A percentile compares a stretch with the other conserved stretches of the same genome.
Conservation (phyloP, 2,888 invertebrate species). For the Lissonota sp. region DNA sequence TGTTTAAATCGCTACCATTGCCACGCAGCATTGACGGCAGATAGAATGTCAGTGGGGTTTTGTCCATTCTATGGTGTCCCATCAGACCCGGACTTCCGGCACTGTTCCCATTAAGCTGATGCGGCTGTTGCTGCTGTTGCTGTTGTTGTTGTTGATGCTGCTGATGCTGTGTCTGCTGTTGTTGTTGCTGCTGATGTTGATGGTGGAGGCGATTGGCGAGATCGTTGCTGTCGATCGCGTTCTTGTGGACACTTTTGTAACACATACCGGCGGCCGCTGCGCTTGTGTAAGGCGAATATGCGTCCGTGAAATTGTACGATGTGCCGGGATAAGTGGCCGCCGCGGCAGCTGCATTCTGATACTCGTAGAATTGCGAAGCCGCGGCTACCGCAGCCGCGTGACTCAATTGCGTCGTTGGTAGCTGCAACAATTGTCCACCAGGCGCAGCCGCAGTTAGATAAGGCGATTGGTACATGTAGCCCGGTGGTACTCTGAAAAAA, state of each 20-base stretch:
- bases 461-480: slow-evolving; percentile 92
- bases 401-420: slow-evolving; percentile 87
- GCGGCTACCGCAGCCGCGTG: slow-evolving; percentile 92
- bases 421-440: slow-evolving; percentile 88
- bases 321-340: slow-evolving; percentile 89
- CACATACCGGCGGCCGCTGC: slow-evolving; percentile 87
- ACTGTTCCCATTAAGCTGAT: slow-evolving; percentile 68
- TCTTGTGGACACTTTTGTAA: slow-evolving; percentile 72
- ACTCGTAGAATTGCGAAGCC: slow-evolving; percentile 93
- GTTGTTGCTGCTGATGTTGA: slow-evolving; percentile 62
- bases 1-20: slow-evolving; percentile 79
- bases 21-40: slow-evolving; percentile 80
- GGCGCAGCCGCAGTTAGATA: slow-evolving; percentile 87
- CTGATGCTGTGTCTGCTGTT: slow-evolving; percentile 58
- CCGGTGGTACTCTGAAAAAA: slow-evolving; percentile 89
- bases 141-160: slow-evolving; percentile 64
- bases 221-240: slow-evolving; percentile 72
- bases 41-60: slow-evolving; percentile 79
- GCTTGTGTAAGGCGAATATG: slow-evolving; percentile 88
- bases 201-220: slow-evolving; percentile 68
- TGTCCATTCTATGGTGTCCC: slow-evolving; percentile 78
- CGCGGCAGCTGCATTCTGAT: slow-evolving; percentile 91
- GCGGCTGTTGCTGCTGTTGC: slow-evolving; percentile 64
- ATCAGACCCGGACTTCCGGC: slow-evolving; percentile 74
- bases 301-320: slow-evolving; percentile 90